Conservation (phyloP, 2,113 vertebrate genomes). For the Aleadryas rufinucha region DNA sequence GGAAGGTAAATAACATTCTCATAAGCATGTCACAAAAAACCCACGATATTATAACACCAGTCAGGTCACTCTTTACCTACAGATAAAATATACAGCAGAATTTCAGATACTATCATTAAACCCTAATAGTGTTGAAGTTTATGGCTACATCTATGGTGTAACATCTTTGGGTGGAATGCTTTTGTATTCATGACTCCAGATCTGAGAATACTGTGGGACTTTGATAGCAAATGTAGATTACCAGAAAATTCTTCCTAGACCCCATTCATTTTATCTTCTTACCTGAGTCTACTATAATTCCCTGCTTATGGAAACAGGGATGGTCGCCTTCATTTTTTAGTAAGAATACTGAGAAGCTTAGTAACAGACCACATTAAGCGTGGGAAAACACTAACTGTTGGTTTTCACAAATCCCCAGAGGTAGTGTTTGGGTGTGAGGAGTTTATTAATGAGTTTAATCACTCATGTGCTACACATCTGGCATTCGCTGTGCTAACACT, state of each 20-base stretch:
- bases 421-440: background rate
- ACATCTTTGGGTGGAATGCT: background rate
- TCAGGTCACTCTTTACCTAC: background rate
- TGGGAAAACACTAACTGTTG: background rate
- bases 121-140: background rate
- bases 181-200: background rate
- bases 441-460: background rate
- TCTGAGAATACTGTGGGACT: background rate
- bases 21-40: background rate
- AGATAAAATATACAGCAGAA: background rate
- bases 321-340: background rate
- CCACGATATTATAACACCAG: background rate
- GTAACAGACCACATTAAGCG: background rate
- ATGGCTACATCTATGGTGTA: background rate
- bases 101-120: background rate
- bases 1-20: background rate
- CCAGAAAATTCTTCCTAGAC: background rate
- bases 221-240: background rate
- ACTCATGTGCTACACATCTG: background rate
- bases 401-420: background rate
- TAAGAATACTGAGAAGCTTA: background rate
- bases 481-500: background rate
- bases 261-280: background rate
- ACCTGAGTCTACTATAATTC: background rate
- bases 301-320: background rate